Base-by-base conservation (phyloP, 1,140 invertebrate genomes). In the Lepidurus couesii region DNA sequence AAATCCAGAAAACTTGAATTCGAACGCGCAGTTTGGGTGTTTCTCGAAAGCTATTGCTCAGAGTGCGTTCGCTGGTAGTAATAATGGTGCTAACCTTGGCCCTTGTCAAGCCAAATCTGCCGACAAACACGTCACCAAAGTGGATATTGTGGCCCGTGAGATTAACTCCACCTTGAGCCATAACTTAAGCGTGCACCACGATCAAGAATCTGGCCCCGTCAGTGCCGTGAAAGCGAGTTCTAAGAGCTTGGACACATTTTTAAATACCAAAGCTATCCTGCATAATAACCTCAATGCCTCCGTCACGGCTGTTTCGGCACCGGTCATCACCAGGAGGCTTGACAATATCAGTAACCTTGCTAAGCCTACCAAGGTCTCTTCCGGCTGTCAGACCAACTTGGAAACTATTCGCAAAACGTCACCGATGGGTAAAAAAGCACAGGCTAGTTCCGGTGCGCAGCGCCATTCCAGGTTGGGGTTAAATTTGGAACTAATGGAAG, bases 321-420 rank as follows among this genome's bases (percentile, higher is more conserved):
- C 53, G 53, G 53, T 65, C 3, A 7, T 21, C 53, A 65, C 53
- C 53, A 65, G 8, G 21, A 65, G 21, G 21, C 16, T 21, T 65
- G 53, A 65, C 16, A 7, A 7, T n/a, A n/a, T 13, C 13, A 65
- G 47, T 21, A 65, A 16, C 13, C 16, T 16, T 65, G 53, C 53
- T 16, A 77, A 77, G 24, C 24, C 44, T 44, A 44, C 34, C 42
- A 79, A 79, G 47, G 78, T 79, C 16, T 79, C 78, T 13, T 79
- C 78, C 42, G 21, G 42, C 16, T 79, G 78, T 75, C 78, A 79
- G 43, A 79, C 78, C 1, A 77, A 13, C 16, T 13, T 45, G 24
- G 75, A 77, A 42, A 77, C 42, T n/a, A 34, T 77, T 45, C 75
- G 75, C 10, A 77, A 77, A 45, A 77, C 75, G n/a, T 45, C 75